Evolutionary conservation across 2,888 invertebrate species (phyloP), one percentile per base, ranked within the genome.

Genomic region (Zygaena filipendulae): DNA sequence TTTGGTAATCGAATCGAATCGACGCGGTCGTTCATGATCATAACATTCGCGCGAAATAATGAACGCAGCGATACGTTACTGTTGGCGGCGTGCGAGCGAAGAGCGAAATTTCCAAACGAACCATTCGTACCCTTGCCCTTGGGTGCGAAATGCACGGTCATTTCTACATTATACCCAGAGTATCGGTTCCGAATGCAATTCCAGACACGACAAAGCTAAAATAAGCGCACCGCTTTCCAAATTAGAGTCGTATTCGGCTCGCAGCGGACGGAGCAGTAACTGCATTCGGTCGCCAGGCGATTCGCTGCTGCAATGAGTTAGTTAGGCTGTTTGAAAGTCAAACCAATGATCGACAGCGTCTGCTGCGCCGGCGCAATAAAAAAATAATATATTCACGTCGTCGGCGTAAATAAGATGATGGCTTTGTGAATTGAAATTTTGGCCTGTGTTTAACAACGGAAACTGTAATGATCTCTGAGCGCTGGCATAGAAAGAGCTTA

Each of bases 281-380:
- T 16, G 16, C 16, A 6, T 16, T 16, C 16, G 16, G 16, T 16
- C 16, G 4, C 38, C 36, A 54, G 49, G n/a, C 54, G 52, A 45
- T 47, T 48, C 42, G 45, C 45, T 55, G 58, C 49, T 75, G 75
- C 75, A 75, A 69, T 67, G 67, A 68, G 63, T 68, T 61, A 60
- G 72, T 66, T 72, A 72, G 74, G 63, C 64, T 51, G 68, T 72
- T 70, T 79, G 77, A 79, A 79, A 72, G 79, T 79, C 79, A 79
- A 77, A 79, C 71, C 70, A 79, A 79, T 79, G 70, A 75, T 72
- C 70, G 63, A 59, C 59, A 58, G 46, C 48, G 67, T 59, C 67
- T 61, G 64, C 57, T 62, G 62, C 66, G 60, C 49, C 55, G 53
- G 46, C 57, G 66, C 68, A 72, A 75, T 79, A 75, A 77, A 77